phyloP scores from a whole-genome alignment of 2,888 invertebrate genomes.

The Drosophila rellima region DNA sequence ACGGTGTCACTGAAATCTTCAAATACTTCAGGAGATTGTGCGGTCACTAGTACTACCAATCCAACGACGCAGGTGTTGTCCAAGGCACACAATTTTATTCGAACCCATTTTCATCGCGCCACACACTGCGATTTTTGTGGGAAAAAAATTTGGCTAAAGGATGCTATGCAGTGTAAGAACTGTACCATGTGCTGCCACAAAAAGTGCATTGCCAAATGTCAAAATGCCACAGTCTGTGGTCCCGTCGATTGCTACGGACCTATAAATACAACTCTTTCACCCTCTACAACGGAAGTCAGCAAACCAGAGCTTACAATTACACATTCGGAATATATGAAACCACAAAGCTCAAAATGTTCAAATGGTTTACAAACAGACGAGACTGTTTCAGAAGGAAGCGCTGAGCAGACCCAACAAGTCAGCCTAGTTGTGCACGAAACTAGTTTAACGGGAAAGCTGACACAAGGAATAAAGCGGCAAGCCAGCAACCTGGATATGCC shows the following conservation, averaged over 20 bases:
- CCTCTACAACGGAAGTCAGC: slow-evolving; percentile 23
- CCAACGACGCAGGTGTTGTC: slow-evolving; percentile 21
- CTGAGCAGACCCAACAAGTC: slow-evolving; percentile 34
- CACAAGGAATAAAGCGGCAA: slow-evolving; percentile 89
- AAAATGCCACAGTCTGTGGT: slow-evolving; percentile 89
- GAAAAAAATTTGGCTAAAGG: slow-evolving; percentile 99
- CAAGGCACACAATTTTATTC: slow-evolving; percentile 91
- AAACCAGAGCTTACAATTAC: slow-evolving; percentile 86
- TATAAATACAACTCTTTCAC: slow-evolving; percentile 29
- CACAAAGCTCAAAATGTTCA: slow-evolving; percentile 51
- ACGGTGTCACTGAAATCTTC: slow-evolving; percentile 39
- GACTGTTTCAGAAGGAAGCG: not conserved
- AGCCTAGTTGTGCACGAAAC: slow-evolving; percentile 80
- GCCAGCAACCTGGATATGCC: slow-evolving; percentile 89
- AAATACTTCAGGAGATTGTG: slow-evolving; percentile 62
- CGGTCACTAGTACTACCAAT: slow-evolving; percentile 40
- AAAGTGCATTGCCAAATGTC: slow-evolving; percentile 96
- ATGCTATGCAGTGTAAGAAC: slow-evolving; percentile 95
- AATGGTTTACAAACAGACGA: slow-evolving; percentile 34
- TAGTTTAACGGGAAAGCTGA: slow-evolving; percentile 86
- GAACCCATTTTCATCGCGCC: slow-evolving; percentile 95
- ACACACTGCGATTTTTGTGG: slow-evolving; percentile 97
- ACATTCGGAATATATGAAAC: slow-evolving; percentile 79
- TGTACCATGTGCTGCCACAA: slow-evolving; percentile 98
- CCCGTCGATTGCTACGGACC: slow-evolving; percentile 83